Evolutionary conservation across 1,140 invertebrate genomes (phyloP).

Genomic region (Lordiphosa stackelbergi): DNA sequence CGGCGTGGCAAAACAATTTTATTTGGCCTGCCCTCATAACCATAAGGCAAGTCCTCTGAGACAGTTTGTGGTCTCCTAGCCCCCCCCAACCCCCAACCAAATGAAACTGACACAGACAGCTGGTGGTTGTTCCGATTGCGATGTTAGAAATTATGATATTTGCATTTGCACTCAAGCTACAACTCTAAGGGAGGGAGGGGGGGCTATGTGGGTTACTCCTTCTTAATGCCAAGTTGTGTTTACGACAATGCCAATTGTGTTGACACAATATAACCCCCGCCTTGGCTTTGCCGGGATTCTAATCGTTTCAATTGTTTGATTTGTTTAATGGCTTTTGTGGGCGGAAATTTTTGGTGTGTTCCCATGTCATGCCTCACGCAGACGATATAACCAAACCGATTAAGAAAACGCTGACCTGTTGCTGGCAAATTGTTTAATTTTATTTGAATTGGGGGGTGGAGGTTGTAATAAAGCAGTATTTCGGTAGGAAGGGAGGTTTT

Average conservation of each 20-base stretch:
- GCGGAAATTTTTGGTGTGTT: too few relatives aligned
- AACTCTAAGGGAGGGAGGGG: not conserved
- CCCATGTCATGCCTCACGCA: too few relatives aligned
- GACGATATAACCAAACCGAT: too few relatives aligned
- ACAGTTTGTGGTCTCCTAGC: constrained; percentile 46
- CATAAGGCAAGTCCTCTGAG: constrained; percentile 18
- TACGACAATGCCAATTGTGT: constrained; percentile 66
- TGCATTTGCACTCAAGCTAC: constrained; percentile 64
- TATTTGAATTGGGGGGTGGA: too few relatives aligned
- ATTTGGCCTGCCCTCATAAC: constrained; percentile 63
- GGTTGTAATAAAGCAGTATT: too few relatives aligned
- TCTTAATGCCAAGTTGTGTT: constrained; percentile 58
- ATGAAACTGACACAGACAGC: constrained; percentile 20
- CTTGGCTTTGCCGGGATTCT: constrained; percentile 34
- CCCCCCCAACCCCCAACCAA: constrained; percentile 4
- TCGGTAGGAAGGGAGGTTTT: too few relatives aligned
- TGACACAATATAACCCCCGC: constrained; percentile 32
- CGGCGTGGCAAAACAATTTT: constrained; percentile 71
- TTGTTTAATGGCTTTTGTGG: too few relatives aligned
- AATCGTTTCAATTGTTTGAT: constrained; percentile 50
- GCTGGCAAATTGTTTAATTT: too few relatives aligned
- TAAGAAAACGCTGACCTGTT: too few relatives aligned
- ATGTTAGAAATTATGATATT: constrained; percentile 67
- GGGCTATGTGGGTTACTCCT: constrained; percentile 4
- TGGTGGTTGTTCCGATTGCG: constrained; percentile 29